phyloP scores from a whole-genome alignment of 30 jellyfish, hydroid and myxozoan species.

The Cassiopea andromeda region DNA sequence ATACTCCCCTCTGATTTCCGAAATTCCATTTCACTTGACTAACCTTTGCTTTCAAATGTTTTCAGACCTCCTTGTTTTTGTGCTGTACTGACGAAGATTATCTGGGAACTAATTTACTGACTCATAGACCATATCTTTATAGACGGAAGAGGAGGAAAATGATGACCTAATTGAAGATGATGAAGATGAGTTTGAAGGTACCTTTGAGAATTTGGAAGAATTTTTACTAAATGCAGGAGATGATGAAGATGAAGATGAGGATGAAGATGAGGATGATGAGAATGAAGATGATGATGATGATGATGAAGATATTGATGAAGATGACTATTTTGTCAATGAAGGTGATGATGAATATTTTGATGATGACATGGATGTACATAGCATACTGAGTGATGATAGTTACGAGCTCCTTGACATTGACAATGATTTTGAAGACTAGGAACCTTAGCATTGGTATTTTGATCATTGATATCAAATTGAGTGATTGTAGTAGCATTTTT shows the following conservation, averaged over 20 bases:
- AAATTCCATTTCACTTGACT: too few species aligned
- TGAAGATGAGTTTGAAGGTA: conserved; percentile 65
- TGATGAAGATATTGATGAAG: conserved; percentile 5
- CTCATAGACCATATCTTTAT: neutral
- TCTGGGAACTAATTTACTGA: too few species aligned
- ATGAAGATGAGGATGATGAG: conserved; percentile 1
- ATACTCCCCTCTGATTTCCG: too few species aligned
- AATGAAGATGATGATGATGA: neutral
- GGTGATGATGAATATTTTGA: conserved; percentile 3
- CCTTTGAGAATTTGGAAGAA: conserved; percentile 63
- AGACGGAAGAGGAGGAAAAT: conserved; percentile 67
- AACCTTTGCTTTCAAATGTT: too few species aligned
- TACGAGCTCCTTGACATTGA: neutral
- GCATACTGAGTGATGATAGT: conserved; percentile 15
- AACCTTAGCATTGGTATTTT: neutral
- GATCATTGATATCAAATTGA: neutral
- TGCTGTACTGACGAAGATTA: too few species aligned
- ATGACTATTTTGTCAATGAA: neutral
- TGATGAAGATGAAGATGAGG: conserved; percentile 41
- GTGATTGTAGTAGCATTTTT: conserved; percentile 6
- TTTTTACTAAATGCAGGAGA: conserved; percentile 57
- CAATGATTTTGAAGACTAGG: neutral
- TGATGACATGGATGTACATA: neutral
- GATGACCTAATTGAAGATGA: conserved; percentile 41
- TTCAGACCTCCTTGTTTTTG: too few species aligned